Evolutionary conservation across 2,113 vertebrate species (phyloP), one percentile per base, ranked within the genome.

Genomic region (Etia nguti): DNA sequence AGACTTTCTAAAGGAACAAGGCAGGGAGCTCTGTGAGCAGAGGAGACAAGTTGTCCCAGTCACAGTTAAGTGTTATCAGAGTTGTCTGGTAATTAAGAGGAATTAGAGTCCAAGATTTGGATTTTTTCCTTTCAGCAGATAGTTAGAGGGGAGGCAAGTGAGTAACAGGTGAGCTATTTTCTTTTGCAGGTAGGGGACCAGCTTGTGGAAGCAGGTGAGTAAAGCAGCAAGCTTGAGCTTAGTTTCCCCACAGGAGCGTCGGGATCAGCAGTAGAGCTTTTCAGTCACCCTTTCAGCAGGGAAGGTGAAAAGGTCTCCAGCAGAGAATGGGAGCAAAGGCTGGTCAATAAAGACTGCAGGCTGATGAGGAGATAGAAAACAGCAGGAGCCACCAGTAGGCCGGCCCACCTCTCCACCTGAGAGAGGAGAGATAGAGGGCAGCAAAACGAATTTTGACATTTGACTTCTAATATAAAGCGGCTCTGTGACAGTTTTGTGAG

Each of bases 1-100:
- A 68, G 1, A n/a, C 20, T 68, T 68, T 68, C 34, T 9, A 68
- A 34, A 18, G 0, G 0, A 26, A 18, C 68, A 26, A 46, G 0
- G 41, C 22, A 26, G 22, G 13, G 13, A 46, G 68, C 68, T 46
- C 41, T 73, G 15, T 5, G 36, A 41, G n/a, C 34, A 41, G 36
- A 41, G 4, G 62, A 68, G 36, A 68, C 62, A 4, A 16, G 41
- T 46, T 46, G 2, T 1, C 38, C 13, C 62, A 68, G 4, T 46
- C 38, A 46, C 0, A 73, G 41, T 16, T 26, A 46, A 46, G 38
- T 4, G 38, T 46, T 46, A 73, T 73, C 68, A 46, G 41, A 26
- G 41, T 22, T 26, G 26, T 73, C 22, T 10, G 5, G 9, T 26
- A 46, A 46, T 73, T 46, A 46, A 46, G 41, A 73, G 68, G 13